phyloP scores from a whole-genome alignment of 2,888 invertebrate species.

The Callimorpha dominula region DNA sequence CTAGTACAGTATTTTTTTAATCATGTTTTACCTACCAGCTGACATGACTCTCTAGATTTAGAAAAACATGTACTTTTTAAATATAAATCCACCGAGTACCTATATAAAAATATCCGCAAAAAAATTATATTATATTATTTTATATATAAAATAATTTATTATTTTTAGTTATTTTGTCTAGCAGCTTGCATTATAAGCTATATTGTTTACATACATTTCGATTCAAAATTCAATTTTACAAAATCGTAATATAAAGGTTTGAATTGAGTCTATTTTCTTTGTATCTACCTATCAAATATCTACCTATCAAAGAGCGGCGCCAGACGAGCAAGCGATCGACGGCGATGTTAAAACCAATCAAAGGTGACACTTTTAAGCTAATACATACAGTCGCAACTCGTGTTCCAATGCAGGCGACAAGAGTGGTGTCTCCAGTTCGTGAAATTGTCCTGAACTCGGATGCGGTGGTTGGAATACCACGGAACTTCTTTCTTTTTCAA shows the following conservation, averaged over 20 bases:
- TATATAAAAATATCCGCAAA: neutral
- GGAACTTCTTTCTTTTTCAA: conserved; percentile 81
- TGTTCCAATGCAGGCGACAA: conserved; percentile 80
- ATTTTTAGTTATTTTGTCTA: neutral
- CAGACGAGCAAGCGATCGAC: conserved; percentile 18
- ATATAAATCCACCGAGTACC: neutral
- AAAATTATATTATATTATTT: too few relatives aligned
- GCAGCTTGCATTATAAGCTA: neutral
- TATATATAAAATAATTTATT: too few relatives aligned
- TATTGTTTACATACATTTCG: neutral
- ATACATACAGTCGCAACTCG: conserved; percentile 79
- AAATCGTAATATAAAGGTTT: neutral
- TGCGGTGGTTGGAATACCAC: conserved; percentile 78
- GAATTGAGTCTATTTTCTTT: neutral
- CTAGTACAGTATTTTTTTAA: neutral
- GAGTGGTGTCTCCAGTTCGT: conserved; percentile 70
- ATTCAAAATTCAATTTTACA: neutral
- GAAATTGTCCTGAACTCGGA: conserved; percentile 76
- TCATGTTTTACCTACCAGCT: neutral
- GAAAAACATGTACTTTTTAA: neutral
- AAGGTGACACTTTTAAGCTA: conserved; percentile 34
- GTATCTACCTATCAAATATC: neutral
- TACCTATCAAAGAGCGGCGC: conserved; percentile 21
- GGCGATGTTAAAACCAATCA: conserved; percentile 26
- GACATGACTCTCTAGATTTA: neutral